These are phyloP conservation scores for Tethea ocularis DNA, from an alignment of 2,888 invertebrate species.

Conservation along the genomic window DNA sequence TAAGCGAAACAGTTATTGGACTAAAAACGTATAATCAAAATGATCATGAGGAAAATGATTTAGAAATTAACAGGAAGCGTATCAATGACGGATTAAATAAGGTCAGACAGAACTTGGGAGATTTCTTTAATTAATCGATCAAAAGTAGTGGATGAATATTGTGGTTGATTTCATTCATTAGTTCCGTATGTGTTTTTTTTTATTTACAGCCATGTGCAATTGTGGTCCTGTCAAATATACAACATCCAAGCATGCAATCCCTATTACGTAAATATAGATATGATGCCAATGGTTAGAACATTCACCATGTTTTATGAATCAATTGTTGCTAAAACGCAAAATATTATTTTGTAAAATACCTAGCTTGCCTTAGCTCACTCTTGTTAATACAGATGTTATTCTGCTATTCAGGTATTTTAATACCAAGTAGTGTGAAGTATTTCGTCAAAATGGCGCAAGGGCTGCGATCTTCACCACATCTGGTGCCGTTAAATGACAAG, in stretches of 20 bases:
- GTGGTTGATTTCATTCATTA: conserved; percentile 9
- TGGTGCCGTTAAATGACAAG: conserved; percentile 69
- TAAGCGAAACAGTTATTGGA: conserved; percentile 42
- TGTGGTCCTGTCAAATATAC: conserved; percentile 66
- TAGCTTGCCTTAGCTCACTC: background rate
- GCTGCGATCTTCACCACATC: conserved; percentile 45
- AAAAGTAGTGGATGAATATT: background rate
- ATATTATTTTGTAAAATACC: conserved; percentile 4
- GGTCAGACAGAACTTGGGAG: conserved; percentile 33
- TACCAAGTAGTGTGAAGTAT: conserved; percentile 74
- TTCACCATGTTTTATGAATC: conserved; percentile 23
- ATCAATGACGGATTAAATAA: conserved; percentile 35
- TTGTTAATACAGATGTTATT: conserved; percentile 13
- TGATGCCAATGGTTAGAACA: conserved; percentile 62
- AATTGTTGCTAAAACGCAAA: conserved; percentile 9
- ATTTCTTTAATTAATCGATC: background rate
- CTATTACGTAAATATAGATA: conserved; percentile 74
- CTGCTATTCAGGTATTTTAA: conserved; percentile 57
- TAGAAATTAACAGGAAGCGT: conserved; percentile 32
- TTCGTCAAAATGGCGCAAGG: conserved; percentile 69
- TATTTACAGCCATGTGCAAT: conserved; percentile 68
- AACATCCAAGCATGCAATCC: conserved; percentile 66
- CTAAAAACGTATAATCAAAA: conserved; percentile 38
- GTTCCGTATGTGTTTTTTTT: conserved; percentile 8
- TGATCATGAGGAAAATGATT: conserved; percentile 37